Base-by-base conservation (phyloP, 2,113 vertebrate species). In the Varanus komodoensis region DNA sequence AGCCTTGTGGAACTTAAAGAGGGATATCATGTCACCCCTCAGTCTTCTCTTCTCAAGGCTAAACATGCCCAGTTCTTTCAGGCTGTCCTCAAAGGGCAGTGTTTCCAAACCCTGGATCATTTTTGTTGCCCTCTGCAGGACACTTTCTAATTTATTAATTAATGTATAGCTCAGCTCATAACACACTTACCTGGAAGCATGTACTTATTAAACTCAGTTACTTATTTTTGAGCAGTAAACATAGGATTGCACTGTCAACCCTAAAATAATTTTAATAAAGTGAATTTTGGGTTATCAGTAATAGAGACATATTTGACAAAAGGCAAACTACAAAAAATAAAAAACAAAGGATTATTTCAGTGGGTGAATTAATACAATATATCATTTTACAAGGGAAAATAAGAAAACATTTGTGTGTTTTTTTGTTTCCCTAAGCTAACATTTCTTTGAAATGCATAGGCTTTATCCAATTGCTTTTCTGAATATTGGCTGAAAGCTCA, bases 251-350 rank as follows among this genome's bases (percentile, higher is more conserved):
- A 27, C 23, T 69, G 67, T 69, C 6, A 69, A 93, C 75, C 21
- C 19, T 64, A 64, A 79, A 83, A 84, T 95, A 92, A 90, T 84
- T n/a, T 94, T 87, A 95, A 89, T 21, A 96, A 96, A 93, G 19
- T 87, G 93, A 52, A 94, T 95, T 93, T 93, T 89, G 93, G 68
- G 86, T 91, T 78, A 92, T 6, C 77, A 92, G 77, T 82, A 90
- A 77, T 69, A 87, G 90, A 90, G 25, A 17, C 38, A 0, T 48
- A n/a, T 29, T 25, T 69, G 25, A 69, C 4, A 86, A 6, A n/a
- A 86, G 0, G 38, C 21, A 38, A 0, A 38, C 9, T 44, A 79
- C 1, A 44, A 9, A 50, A 83, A 17, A 15, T 75, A 75, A 87
- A 12, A 75, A 19, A 19, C 68, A 80, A 84, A 78, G 57, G 23